Evolutionary conservation across 2,888 invertebrate genomes (phyloP).

Genomic region (Leucophenga maculata): DNA sequence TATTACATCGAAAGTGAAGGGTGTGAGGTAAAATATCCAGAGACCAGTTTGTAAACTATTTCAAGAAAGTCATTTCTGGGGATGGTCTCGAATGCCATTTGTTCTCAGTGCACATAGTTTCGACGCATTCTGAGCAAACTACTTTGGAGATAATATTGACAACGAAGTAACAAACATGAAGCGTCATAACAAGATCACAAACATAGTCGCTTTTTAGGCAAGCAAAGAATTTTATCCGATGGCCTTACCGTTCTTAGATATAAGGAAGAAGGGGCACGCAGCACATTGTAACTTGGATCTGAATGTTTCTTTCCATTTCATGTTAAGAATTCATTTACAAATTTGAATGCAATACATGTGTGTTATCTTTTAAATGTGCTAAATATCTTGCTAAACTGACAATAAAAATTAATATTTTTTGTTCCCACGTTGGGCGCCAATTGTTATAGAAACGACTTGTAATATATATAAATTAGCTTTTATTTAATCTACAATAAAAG

Average conservation of each 20-base stretch:
- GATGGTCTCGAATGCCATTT: slow-evolving; percentile 72
- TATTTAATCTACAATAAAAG: no score
- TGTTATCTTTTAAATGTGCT: no score
- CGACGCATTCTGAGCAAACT: slow-evolving; percentile 71
- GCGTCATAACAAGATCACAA: slow-evolving; percentile 75
- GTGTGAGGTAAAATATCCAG: slow-evolving; percentile 89
- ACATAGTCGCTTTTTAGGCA: slow-evolving; percentile 87
- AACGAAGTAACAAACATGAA: slow-evolving; percentile 52
- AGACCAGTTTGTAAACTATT: slow-evolving; percentile 85
- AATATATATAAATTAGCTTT: no score
- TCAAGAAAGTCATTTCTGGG: slow-evolving; percentile 73
- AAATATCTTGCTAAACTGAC: no score
- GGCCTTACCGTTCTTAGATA: slow-evolving; percentile 80
- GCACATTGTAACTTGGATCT: slow-evolving; percentile 76
- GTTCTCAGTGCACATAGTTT: slow-evolving; percentile 69
- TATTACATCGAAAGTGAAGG: slow-evolving; percentile 93
- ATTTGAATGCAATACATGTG: no score
- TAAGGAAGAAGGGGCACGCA: slow-evolving; percentile 82
- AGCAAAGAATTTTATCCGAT: slow-evolving; percentile 85
- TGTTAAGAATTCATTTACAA: no score
- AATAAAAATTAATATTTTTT: no score
- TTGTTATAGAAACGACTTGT: no score
- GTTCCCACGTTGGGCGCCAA: no score
- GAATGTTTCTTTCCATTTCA: neutral
- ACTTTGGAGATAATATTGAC: slow-evolving; percentile 76